Conservation (phyloP, 2,888 invertebrate species). For the Brachyptera putata region DNA sequence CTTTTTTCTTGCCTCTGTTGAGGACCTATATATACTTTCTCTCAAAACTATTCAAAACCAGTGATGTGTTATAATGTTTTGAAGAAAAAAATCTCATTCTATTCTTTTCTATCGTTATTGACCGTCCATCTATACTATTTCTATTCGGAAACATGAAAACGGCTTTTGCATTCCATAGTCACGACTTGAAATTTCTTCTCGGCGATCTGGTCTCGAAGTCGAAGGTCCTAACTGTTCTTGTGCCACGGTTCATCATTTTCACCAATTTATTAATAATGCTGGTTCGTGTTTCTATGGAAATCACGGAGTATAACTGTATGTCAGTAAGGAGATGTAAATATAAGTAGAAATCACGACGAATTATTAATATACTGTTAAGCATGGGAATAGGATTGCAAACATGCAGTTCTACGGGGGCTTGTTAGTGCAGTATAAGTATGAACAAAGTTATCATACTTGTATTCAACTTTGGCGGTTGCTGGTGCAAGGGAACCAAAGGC, state of each 20-base stretch:
- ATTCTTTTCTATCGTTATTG: background rate
- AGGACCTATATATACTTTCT: too few relatives aligned
- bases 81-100: background rate
- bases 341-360: background rate
- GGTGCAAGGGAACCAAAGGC: too few relatives aligned
- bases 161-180: conserved; percentile 1
- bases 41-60: background rate
- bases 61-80: background rate
- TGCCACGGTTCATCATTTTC: conserved; percentile 7
- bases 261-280: conserved; percentile 19
- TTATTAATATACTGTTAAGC: background rate
- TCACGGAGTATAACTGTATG: conserved; percentile 19
- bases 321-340: background rate
- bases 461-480: too few relatives aligned
- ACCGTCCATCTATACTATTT: background rate
- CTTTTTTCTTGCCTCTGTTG: too few relatives aligned
- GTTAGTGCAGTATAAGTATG: too few relatives aligned
- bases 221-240: conserved; percentile 1
- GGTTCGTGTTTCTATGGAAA: conserved; percentile 5
- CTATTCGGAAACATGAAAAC: background rate
- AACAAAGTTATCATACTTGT: too few relatives aligned
- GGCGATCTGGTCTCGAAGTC: background rate
- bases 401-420: background rate
- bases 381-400: background rate
- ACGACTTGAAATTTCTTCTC: background rate